Evolutionary conservation across 2,113 vertebrate species (phyloP).

Genomic region (Puffinus mauretanicus): DNA sequence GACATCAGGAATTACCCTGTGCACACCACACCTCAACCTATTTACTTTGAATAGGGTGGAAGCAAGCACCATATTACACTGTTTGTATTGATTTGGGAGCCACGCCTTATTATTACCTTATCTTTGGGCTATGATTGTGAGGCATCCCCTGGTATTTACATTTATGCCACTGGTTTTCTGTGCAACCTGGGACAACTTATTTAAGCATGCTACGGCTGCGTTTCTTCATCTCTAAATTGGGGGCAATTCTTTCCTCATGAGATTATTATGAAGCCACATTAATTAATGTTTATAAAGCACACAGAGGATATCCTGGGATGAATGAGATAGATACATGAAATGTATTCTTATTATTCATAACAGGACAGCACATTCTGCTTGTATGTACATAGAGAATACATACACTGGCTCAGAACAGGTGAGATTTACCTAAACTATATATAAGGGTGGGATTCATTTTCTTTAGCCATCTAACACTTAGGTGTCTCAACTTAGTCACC

Average conservation of each 20-base stretch:
- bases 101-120: slow-evolving; percentile 56
- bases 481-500: not conserved
- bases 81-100: slow-evolving; percentile 1
- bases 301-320: not conserved
- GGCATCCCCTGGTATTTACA: not conserved
- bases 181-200: not conserved
- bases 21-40: slow-evolving; percentile 28
- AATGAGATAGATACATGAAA: not conserved
- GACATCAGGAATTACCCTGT: not conserved
- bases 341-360: not conserved
- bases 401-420: not conserved
- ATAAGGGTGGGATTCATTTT: not conserved
- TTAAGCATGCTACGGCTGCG: not conserved
- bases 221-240: slow-evolving; percentile 33
- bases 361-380: not conserved
- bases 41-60: not conserved
- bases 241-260: not conserved
- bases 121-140: slow-evolving; percentile 47
- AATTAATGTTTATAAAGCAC: slow-evolving; percentile 21
- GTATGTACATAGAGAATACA: not conserved
- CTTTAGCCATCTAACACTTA: not conserved
- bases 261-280: slow-evolving; percentile 2
- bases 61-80: not conserved
- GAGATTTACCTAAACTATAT: not conserved
- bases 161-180: not conserved